These are phyloP conservation scores for Lucilia sericata DNA, from an alignment of 1,140 invertebrate species.

Conservation along the genomic window DNA sequence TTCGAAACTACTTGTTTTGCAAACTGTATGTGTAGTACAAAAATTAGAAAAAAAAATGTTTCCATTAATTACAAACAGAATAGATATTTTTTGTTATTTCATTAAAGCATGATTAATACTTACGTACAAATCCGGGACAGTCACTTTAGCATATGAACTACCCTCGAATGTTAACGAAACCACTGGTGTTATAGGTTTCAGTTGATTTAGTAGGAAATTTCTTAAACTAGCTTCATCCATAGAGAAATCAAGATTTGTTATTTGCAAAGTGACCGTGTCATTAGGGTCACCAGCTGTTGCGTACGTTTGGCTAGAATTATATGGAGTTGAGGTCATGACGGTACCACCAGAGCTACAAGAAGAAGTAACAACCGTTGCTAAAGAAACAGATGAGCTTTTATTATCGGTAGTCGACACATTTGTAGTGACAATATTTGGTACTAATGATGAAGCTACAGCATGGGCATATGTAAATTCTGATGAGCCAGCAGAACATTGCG, in stretches of 20 bases:
- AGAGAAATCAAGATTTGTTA: constrained; percentile 66
- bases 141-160: constrained; percentile 64
- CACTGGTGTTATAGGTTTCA: constrained; percentile 66
- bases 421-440: neutral
- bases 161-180: constrained; percentile 63
- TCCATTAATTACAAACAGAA: too few species aligned
- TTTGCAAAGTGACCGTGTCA: constrained; percentile 62
- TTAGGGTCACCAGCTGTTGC: constrained; percentile 48
- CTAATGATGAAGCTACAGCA: constrained; percentile 23
- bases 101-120: constrained; percentile 44
- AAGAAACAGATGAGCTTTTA: constrained; percentile 3
- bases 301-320: neutral
- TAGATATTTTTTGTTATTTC: too few species aligned
- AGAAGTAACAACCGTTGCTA: constrained; percentile 22
- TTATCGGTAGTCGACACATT: neutral
- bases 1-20: constrained; percentile 87
- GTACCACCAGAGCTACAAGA: neutral
- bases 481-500: neutral
- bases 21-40: constrained; percentile 50
- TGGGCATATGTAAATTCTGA: constrained; percentile 31
- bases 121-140: constrained; percentile 65
- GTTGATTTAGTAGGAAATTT: constrained; percentile 60
- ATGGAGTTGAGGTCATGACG: constrained; percentile 15
- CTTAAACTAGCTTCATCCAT: constrained; percentile 62
- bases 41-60: too few species aligned